phyloP scores from a whole-genome alignment of 2,113 vertebrate species.

The Oryctolagus cuniculus region DNA sequence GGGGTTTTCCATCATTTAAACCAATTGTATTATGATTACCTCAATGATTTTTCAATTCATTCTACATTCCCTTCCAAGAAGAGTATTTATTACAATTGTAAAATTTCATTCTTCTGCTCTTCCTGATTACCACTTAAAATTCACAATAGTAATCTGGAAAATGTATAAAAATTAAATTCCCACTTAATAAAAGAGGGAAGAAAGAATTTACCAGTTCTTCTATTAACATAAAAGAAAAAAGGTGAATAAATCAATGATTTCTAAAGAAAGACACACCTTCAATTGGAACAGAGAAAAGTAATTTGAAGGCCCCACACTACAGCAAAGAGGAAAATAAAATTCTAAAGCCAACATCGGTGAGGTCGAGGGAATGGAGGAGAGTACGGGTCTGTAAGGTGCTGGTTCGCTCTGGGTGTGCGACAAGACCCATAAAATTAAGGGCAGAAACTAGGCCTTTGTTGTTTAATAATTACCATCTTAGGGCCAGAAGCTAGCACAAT shows the following conservation, averaged over 20 bases:
- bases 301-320: background rate
- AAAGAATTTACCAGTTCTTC: constrained; percentile 28
- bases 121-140: constrained; percentile 38
- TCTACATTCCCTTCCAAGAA: constrained; percentile 17
- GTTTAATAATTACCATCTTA: constrained; percentile 31
- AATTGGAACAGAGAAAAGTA: constrained; percentile 23
- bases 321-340: background rate
- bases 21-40: constrained; percentile 13
- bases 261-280: background rate
- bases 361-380: background rate
- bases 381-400: background rate
- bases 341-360: background rate
- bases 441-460: background rate
- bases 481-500: background rate
- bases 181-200: background rate
- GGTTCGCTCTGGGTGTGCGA: constrained; percentile 9
- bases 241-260: constrained; percentile 6
- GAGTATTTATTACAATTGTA: constrained; percentile 38
- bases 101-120: background rate
- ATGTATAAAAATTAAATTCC: constrained; percentile 21
- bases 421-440: constrained; percentile 31
- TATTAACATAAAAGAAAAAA: constrained; percentile 55
- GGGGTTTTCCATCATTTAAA: constrained; percentile 33
- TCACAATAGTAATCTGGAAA: constrained; percentile 31
- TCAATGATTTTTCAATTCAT: constrained; percentile 60